Conservation (phyloP, 2,113 vertebrate genomes). For the Struthidea cinerea region DNA sequence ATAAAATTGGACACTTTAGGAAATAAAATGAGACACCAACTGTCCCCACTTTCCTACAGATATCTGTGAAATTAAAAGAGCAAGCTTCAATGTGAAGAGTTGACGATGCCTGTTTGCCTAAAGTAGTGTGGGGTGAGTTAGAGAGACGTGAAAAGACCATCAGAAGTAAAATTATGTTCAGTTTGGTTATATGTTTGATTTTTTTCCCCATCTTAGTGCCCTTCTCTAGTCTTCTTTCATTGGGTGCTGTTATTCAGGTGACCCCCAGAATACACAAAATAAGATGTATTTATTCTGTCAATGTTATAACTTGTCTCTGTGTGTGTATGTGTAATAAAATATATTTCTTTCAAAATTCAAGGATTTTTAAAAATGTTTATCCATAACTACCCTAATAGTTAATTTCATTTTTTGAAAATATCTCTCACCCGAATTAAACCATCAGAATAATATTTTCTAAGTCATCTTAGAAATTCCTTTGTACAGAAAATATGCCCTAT, state of each 20-base stretch:
- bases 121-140: background rate
- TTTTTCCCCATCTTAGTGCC: background rate
- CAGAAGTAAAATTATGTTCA: background rate
- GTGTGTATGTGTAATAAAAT: background rate
- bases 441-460: background rate
- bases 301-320: background rate
- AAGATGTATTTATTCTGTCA: background rate
- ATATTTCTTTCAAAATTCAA: background rate
- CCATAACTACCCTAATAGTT: background rate
- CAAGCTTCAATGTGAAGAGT: fast-evolving
- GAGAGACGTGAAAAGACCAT: background rate
- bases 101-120: background rate
- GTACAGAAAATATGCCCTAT: background rate
- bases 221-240: background rate
- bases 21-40: background rate
- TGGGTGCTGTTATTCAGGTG: background rate
- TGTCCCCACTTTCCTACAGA: background rate
- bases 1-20: background rate
- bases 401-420: background rate
- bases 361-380: background rate
- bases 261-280: background rate
- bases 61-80: background rate
- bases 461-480: background rate
- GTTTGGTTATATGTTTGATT: background rate
- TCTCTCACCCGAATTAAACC: background rate